Evolutionary conservation across 2,797 vertebrate genomes (phyloP), one percentile per base, ranked within the genome.

Genomic region (Manis crassicaudata): DNA sequence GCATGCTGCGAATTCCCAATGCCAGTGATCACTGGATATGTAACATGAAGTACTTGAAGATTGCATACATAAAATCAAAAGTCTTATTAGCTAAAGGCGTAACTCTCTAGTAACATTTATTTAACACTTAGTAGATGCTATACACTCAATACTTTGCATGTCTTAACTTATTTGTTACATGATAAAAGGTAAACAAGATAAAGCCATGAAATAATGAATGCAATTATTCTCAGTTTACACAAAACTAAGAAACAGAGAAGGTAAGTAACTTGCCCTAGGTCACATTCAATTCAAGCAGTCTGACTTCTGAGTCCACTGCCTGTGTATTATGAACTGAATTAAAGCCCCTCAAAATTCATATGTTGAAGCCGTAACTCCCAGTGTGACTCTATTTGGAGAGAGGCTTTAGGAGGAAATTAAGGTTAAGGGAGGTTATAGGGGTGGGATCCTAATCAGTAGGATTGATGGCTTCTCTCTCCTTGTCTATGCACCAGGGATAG

Each of bases 241-340:
- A 65, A 93, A 94, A 92, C 40, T 62, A 50, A 94, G 79, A 93
- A 90, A 90, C 60, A 60, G 60, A 86, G 58, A 92, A 5, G 27
- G 9, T 63, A 76, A 65, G 56, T 29, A 67, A 63, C 7, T 52
- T 85, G 40, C 32, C 35, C 29, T 6, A 27, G 72, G 56, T 76
- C 76, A 73, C 62, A 56, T 72, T 93, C 35, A 70, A 92, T 29
- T 35, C 60, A 81, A 70, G 50, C 75, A 58, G 25, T 56, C 40
- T 70, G 27, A 89, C 21, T 81, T 52, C 37, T 72, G 21, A 72
- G 70, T 7, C 16, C 32, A 43, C 25, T 12, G 32, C 14, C 62
- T 60, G 52, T n/a, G 23, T 81, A 29, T 13, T 40, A 13, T 29
- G 58, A 25, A 67, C 16, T 32, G 7, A 76, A 68, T 1, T 68